Evolutionary conservation across 2,888 invertebrate species (phyloP).

Genomic region (Phytoseiulus persimilis): DNA sequence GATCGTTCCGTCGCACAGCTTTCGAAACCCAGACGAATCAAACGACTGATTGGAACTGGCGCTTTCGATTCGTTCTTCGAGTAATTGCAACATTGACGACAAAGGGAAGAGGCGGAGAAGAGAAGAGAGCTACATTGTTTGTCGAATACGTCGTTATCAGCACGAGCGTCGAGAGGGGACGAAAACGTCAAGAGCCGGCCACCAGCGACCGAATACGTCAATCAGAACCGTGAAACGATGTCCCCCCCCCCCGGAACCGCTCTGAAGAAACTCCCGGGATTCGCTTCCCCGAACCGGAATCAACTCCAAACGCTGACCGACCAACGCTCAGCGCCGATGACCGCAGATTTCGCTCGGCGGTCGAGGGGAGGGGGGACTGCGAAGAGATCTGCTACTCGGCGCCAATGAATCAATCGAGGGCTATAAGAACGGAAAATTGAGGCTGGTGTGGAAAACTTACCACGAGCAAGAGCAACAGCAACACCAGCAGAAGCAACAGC

Average conservation of each 20-base stretch:
- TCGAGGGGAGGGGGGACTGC: no score
- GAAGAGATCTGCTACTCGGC: no score
- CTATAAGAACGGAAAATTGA: neutral
- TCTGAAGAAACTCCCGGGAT: no score
- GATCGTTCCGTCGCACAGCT: neutral
- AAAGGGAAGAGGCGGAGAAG: neutral
- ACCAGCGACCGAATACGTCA: neutral
- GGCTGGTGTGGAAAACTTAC: neutral
- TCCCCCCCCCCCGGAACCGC: no score
- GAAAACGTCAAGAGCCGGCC: neutral
- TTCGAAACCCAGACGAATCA: neutral
- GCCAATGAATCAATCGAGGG: no score
- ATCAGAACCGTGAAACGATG: neutral
- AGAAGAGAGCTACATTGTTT: neutral
- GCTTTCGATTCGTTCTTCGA: neutral
- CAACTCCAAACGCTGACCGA: no score
- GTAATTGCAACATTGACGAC: neutral
- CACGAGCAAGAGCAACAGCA: conserved; percentile 36
- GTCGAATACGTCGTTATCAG: neutral
- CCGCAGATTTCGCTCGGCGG: no score
- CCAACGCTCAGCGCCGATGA: no score
- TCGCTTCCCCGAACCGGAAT: no score
- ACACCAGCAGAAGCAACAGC: conserved; percentile 36
- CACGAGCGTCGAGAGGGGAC: neutral
- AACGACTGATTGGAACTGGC: neutral